phyloP scores from a whole-genome alignment of 2,888 invertebrate species.

The Tenthredo notha region DNA sequence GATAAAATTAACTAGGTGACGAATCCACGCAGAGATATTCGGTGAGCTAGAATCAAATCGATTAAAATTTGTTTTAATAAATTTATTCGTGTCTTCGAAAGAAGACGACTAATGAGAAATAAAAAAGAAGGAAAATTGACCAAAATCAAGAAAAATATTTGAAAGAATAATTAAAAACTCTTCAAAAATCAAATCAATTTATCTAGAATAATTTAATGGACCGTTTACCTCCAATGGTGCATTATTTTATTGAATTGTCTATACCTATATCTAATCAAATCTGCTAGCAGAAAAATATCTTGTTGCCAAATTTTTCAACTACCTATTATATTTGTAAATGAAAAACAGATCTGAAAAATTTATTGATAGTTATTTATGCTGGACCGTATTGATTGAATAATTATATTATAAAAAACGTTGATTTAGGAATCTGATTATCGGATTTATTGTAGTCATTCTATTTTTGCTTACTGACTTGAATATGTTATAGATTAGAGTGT shows the following conservation, averaged over 20 bases:
- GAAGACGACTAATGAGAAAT: neutral
- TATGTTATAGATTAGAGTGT: neutral
- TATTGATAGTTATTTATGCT: neutral
- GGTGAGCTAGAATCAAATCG: conserved; percentile 22
- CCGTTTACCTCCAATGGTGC: conserved; percentile 15
- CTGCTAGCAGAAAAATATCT: conserved; percentile 55
- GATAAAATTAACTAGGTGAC: neutral
- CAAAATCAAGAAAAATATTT: neutral
- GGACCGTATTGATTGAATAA: conserved; percentile 53
- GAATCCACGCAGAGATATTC: conserved; percentile 7
- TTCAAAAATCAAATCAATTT: neutral
- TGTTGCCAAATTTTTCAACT: conserved; percentile 62
- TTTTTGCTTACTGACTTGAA: conserved; percentile 18
- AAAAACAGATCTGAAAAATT: conserved; percentile 37
- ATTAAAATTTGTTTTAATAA: neutral
- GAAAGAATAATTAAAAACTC: neutral
- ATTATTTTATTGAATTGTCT: conserved; percentile 55
- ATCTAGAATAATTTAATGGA: conserved; percentile 41
- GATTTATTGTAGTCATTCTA: neutral
- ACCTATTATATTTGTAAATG: conserved; percentile 44
- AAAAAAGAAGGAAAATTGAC: neutral
- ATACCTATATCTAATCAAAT: conserved; percentile 59
- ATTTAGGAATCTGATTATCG: neutral
- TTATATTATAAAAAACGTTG: conserved; percentile 42
- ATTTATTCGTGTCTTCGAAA: neutral